Conservation (phyloP, 2,797 vertebrate species). For the Sebastes iracundus region DNA sequence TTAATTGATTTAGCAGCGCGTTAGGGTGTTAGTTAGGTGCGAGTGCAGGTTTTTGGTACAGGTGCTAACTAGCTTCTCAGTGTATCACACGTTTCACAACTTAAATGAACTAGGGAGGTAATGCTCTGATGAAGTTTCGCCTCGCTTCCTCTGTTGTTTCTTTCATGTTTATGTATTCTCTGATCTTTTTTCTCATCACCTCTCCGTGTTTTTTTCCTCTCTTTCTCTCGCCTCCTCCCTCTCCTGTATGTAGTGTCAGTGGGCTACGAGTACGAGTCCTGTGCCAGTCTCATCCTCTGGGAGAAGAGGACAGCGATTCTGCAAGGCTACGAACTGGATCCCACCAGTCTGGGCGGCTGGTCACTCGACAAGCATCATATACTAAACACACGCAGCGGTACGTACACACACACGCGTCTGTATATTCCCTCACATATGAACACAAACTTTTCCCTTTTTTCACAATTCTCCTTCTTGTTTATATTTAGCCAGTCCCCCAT, state of each 20-base stretch:
- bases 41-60: constrained; percentile 52
- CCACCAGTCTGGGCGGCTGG: constrained; percentile 96
- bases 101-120: constrained; percentile 45
- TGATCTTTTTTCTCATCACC: background rate
- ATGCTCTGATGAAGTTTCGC: constrained; percentile 32
- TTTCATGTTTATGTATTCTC: background rate
- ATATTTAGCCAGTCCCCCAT: constrained; percentile 23
- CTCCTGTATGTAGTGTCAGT: constrained; percentile 88
- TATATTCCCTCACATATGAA: background rate
- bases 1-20: constrained; percentile 69
- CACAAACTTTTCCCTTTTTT: background rate
- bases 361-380: constrained; percentile 97
- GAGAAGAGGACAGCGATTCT: constrained; percentile 95
- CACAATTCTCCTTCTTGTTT: background rate
- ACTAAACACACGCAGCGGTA: constrained; percentile 95
- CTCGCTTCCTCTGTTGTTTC: background rate
- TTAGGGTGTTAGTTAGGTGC: constrained; percentile 72
- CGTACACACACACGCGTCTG: constrained; percentile 35
- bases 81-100: constrained; percentile 60
- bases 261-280: constrained; percentile 98
- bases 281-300: constrained; percentile 95
- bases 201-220: background rate
- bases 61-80: constrained; percentile 77
- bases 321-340: constrained; percentile 97
- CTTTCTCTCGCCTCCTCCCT: constrained; percentile 2